Evolutionary conservation across 2,888 invertebrate species (phyloP).

Genomic region (Thereva nobilitata): DNA sequence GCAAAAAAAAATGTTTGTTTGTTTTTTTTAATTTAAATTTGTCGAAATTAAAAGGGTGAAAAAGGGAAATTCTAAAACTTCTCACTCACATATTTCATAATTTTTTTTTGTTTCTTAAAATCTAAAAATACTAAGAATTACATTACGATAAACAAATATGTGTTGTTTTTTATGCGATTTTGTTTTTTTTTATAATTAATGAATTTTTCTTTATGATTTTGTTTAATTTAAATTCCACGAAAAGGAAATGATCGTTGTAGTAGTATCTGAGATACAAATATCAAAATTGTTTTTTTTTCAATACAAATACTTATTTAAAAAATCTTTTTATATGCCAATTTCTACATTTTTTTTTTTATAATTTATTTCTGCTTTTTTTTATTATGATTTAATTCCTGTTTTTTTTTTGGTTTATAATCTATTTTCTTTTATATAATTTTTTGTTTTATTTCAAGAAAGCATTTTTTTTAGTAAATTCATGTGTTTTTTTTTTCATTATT

Average conservation of each 20-base stretch:
- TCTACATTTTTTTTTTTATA: background rate
- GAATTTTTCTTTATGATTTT: no score
- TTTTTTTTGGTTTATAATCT: slow-evolving; percentile 9
- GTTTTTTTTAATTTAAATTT: no score
- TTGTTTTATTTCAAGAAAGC: slow-evolving; percentile 10
- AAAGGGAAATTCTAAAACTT: no score
- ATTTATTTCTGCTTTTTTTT: background rate
- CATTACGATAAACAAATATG: no score
- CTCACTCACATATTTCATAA: no score
- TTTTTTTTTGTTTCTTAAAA: no score
- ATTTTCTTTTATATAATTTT: slow-evolving; percentile 14
- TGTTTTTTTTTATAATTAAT: no score
- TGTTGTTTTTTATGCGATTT: no score
- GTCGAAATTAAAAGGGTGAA: no score
- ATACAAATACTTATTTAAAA: slow-evolving; percentile 20
- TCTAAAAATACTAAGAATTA: no score
- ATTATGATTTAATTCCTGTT: background rate
- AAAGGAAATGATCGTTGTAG: slow-evolving; percentile 31
- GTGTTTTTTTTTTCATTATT: slow-evolving; percentile 16
- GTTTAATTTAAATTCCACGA: no score
- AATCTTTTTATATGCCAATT: background rate
- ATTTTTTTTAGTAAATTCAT: slow-evolving; percentile 5
- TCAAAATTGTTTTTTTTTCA: slow-evolving; percentile 14
- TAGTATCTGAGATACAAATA: slow-evolving; percentile 19
- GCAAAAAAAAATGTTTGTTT: no score